Conservation (phyloP, 1,140 invertebrate species). For the Halyomorpha halys region DNA sequence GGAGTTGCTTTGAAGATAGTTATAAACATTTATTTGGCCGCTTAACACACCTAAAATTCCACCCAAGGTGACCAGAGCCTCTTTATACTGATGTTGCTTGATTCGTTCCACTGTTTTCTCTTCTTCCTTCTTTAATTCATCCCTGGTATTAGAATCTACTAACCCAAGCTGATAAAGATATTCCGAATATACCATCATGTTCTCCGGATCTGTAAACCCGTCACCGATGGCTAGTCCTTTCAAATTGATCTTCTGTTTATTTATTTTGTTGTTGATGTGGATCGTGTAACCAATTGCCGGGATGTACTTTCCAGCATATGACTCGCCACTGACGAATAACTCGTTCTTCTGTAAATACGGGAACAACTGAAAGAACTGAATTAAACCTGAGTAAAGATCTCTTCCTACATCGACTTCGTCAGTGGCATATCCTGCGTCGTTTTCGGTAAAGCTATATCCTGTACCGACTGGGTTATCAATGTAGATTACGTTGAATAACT, state of each 20-base stretch:
- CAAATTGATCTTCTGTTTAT: conserved; percentile 51
- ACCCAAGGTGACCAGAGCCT: conserved; percentile 26
- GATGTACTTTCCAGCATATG: conserved; percentile 47
- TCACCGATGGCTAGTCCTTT: conserved; percentile 75
- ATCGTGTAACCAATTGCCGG: conserved; percentile 43
- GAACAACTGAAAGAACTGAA: conserved; percentile 61
- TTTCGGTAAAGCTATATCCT: conserved; percentile 29
- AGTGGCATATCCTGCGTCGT: conserved; percentile 13
- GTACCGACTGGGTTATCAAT: conserved; percentile 55
- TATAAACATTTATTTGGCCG: conserved; percentile 53
- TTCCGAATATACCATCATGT: conserved; percentile 63
- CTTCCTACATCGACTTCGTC: conserved; percentile 42
- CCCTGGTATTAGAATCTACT: conserved; percentile 25
- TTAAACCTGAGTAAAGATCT: conserved; percentile 51
- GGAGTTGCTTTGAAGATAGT: conserved; percentile 38
- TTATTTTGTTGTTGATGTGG: conserved; percentile 42
- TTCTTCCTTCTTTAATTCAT: conserved; percentile 26
- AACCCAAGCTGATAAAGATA: conserved; percentile 70
- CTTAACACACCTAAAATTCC: conserved; percentile 29
- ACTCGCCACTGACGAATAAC: conserved; percentile 41
- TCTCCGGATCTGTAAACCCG: conserved; percentile 68
- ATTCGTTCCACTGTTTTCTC: conserved; percentile 4
- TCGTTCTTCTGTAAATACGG: conserved; percentile 29
- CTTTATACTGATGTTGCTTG: conserved; percentile 1
- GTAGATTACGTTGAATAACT: conserved; percentile 67